Percentiles rank a stretch among this genome's conserved stretches.
Evolutionary conservation across 2,888 invertebrate genomes (phyloP).

Genomic region (Eupsilia transversa): DNA sequence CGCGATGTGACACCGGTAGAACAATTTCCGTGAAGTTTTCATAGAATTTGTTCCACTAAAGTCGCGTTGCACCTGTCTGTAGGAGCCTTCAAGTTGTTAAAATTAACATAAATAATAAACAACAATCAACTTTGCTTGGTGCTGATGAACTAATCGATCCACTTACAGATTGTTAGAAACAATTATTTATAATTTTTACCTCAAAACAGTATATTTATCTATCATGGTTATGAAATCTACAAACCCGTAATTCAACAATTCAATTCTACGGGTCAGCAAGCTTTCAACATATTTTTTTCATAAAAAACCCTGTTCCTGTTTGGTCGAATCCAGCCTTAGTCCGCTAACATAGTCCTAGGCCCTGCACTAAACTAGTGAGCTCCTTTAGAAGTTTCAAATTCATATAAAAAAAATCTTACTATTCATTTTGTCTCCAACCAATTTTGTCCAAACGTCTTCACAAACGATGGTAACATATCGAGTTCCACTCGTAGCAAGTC

Average conservation of each 20-base stretch:
- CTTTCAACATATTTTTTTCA: background rate
- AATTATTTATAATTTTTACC: conserved; percentile 17
- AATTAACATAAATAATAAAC: conserved; percentile 39
- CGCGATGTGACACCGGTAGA: no score
- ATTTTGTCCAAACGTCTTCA: background rate
- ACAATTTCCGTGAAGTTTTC: no score
- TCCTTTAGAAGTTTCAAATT: background rate
- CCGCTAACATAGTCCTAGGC: no score
- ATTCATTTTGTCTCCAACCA: background rate
- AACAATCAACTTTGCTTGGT: conserved; percentile 21
- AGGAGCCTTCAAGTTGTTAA: no score
- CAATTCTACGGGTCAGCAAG: conserved; percentile 3
- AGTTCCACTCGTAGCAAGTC: conserved; percentile 34
- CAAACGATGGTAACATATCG: conserved; percentile 20
- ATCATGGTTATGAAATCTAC: background rate
- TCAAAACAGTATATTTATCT: background rate
- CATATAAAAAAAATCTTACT: background rate
- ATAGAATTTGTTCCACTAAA: no score
- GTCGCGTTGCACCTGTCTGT: no score
- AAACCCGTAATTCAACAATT: no score
- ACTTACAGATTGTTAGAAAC: conserved; percentile 7
- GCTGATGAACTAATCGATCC: conserved; percentile 22
- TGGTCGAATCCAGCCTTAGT: no score
- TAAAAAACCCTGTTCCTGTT: no score
- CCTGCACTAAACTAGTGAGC: no score